phyloP scores from a whole-genome alignment of 2,113 vertebrate genomes.

The Eurystomus gularis region DNA sequence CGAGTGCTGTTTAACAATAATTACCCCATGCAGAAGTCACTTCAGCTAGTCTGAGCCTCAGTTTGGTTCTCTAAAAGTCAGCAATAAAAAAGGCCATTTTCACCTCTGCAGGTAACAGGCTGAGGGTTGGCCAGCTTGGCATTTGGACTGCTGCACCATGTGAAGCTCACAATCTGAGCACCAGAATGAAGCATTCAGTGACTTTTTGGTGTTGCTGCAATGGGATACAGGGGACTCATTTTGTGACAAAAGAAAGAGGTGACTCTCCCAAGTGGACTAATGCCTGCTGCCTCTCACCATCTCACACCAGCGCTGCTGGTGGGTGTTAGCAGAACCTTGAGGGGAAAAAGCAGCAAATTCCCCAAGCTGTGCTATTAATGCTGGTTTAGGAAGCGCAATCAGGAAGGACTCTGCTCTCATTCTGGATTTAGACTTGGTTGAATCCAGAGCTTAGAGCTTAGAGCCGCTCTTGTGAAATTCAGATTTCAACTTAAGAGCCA shows the following conservation, averaged over 20 bases:
- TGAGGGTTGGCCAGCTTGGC: background rate
- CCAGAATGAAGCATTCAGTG: background rate
- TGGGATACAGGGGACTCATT: background rate
- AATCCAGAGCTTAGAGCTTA: background rate
- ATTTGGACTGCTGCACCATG: background rate
- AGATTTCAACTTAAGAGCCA: background rate
- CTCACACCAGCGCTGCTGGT: background rate
- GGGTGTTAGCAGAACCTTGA: background rate
- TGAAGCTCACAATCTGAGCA: background rate
- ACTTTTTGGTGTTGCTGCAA: background rate
- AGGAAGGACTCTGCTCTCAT: background rate
- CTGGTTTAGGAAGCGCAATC: background rate
- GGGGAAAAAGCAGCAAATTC: background rate
- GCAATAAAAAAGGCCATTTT: background rate
- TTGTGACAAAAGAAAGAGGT: too few species aligned
- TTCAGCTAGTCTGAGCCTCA: background rate
- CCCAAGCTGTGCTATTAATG: background rate
- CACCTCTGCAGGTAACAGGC: background rate
- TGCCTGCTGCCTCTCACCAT: rapidly evolving
- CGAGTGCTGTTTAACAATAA: background rate
- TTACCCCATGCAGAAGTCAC: background rate
- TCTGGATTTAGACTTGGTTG: background rate
- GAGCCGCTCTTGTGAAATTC: background rate
- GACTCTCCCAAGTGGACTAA: background rate
- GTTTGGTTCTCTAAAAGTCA: background rate